Conservation (phyloP, 2,797 vertebrate genomes). For the Sebastes kiyomatsui region DNA sequence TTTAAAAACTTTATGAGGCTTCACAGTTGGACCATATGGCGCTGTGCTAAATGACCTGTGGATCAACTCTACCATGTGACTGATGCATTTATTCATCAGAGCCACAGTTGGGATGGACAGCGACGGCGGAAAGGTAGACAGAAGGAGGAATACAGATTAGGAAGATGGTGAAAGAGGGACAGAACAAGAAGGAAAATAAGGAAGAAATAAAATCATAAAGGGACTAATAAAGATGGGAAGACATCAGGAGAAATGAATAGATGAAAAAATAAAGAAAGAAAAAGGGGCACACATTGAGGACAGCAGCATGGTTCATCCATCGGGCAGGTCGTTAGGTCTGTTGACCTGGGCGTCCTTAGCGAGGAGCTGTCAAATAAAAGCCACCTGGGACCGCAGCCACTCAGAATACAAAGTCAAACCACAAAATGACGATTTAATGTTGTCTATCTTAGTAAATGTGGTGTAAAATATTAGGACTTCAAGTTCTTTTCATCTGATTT, state of each 20-base stretch:
- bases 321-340: constrained; percentile 27
- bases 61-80: constrained; percentile 56
- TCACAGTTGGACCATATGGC: constrained; percentile 62
- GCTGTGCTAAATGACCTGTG: constrained; percentile 50
- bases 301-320: constrained; percentile 32
- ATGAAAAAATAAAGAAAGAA: not conserved
- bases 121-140: constrained; percentile 2
- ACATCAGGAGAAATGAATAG: constrained; percentile 16
- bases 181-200: not conserved
- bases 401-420: constrained; percentile 13
- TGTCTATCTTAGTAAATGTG: not conserved
- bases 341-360: not conserved
- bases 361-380: constrained; percentile 40
- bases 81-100: constrained; percentile 71
- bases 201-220: not conserved
- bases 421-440: not conserved
- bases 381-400: not conserved
- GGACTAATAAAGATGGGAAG: not conserved
- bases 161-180: not conserved
- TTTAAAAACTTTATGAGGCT: constrained; percentile 49
- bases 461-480: not conserved
- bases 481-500: not conserved
- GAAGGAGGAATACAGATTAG: constrained; percentile 25
- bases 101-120: constrained; percentile 25
- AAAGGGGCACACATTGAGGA: not conserved